Conservation (phyloP, 1,140 invertebrate genomes). For the Leptinotarsa undecemlineata region DNA sequence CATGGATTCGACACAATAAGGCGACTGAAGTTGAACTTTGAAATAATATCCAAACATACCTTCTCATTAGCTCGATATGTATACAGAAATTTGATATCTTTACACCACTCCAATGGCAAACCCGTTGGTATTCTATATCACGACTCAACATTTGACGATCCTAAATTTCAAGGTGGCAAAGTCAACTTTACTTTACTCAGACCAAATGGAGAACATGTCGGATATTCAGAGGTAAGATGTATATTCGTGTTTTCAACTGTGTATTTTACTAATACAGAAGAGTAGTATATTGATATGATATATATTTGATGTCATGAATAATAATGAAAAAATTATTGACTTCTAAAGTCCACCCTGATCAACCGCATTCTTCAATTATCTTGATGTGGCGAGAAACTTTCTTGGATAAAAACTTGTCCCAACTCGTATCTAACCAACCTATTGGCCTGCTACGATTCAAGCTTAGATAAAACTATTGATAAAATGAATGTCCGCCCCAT, state of each 20-base stretch:
- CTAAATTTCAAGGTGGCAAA: slow-evolving; percentile 76
- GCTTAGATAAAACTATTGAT: too few relatives aligned
- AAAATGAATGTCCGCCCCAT: too few relatives aligned
- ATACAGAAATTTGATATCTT: slow-evolving; percentile 64
- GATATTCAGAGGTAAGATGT: slow-evolving; percentile 78
- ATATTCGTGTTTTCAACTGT: slow-evolving; percentile 24
- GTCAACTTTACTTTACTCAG: slow-evolving; percentile 88
- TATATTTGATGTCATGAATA: too few relatives aligned
- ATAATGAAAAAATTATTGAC: too few relatives aligned
- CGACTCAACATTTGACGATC: slow-evolving; percentile 68
- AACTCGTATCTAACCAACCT: too few relatives aligned
- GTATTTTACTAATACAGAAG: too few relatives aligned
- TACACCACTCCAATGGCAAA: slow-evolving; percentile 76
- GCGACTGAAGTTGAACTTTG: slow-evolving; percentile 62
- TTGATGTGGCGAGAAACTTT: too few relatives aligned
- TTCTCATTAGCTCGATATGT: slow-evolving; percentile 77
- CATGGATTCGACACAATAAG: slow-evolving; percentile 78
- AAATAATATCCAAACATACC: slow-evolving; percentile 72
- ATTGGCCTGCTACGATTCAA: too few relatives aligned
- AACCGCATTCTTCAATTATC: too few relatives aligned
- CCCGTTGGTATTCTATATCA: slow-evolving; percentile 75
- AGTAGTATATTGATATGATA: too few relatives aligned
- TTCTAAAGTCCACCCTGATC: too few relatives aligned
- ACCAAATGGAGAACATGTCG: slow-evolving; percentile 77
- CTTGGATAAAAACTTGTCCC: too few relatives aligned